Base-by-base conservation (phyloP, 2,888 invertebrate genomes). In the Rhyacophila evoluta region DNA sequence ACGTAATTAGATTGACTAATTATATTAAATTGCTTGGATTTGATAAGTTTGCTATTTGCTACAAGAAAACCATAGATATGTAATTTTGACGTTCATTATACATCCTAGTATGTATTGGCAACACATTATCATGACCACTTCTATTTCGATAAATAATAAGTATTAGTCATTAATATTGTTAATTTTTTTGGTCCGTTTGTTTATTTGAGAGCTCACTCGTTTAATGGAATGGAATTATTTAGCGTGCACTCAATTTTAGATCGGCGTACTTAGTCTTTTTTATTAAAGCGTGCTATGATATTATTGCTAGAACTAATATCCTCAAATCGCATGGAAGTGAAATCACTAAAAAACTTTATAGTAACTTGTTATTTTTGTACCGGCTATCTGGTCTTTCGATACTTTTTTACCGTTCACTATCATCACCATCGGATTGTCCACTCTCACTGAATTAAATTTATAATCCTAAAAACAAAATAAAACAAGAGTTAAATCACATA, bases 381-480 rank as follows among this genome's bases (percentile, higher is more conserved):
- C 89, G 0, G 94, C 94, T 85, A 91, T 92, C 84, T 93, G 92
- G 82, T 92, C 91, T 73, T 89, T 88, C n/a, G 91, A 90, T n/a
- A 93, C 88, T 83, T 93, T 93, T 84, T 92, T 93, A 0, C 95
- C 94, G 85, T 96, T 96, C 67, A 96, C 92, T 10, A 95, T 92
- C 83, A 96, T 86, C 36, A 92, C 87, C 82, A 94, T 86, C 0
- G 96, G 96, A 80, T 92, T 94, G 86, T 95, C 94, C n/a, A 96
- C 93, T 77, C 96, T 91, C 79, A 96, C 92, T 73, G 94, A 92
- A 83, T 91, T 91, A 86, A 94, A 95, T 82, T 92, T 89, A 85
- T 93, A 94, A 82, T 88, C 90, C 96, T 96, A 91, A 27, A 91
- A 89, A 82, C 55, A 83, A 79, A 83, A 33, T 4, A 33, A n/a